Conservation (phyloP, 2,888 invertebrate species). For the Chydorus sphaericus region DNA sequence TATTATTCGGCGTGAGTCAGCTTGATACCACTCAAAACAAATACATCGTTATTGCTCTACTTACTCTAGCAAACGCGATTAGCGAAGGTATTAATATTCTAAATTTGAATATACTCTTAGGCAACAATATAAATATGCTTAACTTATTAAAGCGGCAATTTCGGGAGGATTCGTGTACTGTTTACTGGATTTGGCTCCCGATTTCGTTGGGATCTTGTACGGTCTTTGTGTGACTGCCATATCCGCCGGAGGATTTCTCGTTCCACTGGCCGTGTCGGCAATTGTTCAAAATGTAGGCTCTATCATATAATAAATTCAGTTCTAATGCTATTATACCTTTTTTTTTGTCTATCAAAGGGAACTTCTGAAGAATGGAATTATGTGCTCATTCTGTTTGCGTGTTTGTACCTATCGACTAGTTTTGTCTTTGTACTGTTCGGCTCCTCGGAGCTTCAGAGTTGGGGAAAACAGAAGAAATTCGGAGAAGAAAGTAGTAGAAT, state of each 20-base stretch:
- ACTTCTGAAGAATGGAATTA: constrained; percentile 1
- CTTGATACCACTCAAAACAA: constrained; percentile 27
- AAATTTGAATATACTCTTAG: no score
- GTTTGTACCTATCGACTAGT: background rate
- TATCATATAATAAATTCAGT: background rate
- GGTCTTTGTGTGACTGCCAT: constrained; percentile 33
- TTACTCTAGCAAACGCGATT: constrained; percentile 28
- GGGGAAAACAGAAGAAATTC: background rate
- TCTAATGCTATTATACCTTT: no score
- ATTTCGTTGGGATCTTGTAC: constrained; percentile 32
- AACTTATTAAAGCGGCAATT: no score
- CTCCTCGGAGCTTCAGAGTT: background rate
- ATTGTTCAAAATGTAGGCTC: constrained; percentile 22
- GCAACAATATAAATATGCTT: no score
- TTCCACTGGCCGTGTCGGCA: constrained; percentile 28
- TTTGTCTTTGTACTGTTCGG: background rate
- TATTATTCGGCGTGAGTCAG: constrained; percentile 26
- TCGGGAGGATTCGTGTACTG: constrained; percentile 19
- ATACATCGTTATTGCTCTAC: constrained; percentile 26
- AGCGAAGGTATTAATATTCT: no score
- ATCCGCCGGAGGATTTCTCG: constrained; percentile 30
- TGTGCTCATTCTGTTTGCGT: background rate
- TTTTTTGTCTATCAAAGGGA: no score
- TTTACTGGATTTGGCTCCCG: constrained; percentile 33
- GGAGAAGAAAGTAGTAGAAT: no score